phyloP scores from a whole-genome alignment of 2,113 vertebrate species.

The Ondatra zibethicus region DNA sequence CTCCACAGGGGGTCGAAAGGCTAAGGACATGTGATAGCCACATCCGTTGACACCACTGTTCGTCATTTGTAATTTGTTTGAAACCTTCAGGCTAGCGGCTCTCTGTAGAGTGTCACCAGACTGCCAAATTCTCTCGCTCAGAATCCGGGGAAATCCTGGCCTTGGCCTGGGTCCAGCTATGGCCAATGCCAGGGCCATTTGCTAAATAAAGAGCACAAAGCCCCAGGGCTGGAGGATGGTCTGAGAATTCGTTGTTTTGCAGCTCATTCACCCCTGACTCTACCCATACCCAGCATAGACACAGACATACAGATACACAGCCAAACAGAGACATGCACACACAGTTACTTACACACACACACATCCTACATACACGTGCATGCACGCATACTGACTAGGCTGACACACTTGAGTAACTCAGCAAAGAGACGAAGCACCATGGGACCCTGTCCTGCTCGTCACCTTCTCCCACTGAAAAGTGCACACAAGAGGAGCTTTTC shows the following conservation, averaged over 20 bases:
- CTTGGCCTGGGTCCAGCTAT: not conserved
- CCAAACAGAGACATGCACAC: not conserved
- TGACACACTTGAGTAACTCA: not conserved
- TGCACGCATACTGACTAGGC: not conserved
- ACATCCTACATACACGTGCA: not conserved
- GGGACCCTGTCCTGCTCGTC: not conserved
- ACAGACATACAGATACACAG: not conserved
- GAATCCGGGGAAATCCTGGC: constrained; percentile 58
- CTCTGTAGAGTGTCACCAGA: constrained; percentile 33
- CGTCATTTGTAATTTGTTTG: constrained; percentile 33
- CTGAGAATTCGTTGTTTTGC: not conserved
- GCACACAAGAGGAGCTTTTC: not conserved
- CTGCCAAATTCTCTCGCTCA: constrained; percentile 66
- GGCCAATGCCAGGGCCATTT: not conserved
- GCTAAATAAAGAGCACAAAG: not conserved
- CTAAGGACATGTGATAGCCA: not conserved
- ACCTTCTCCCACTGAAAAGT: rapidly evolving
- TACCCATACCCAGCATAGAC: not conserved
- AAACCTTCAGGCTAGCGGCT: constrained; percentile 43
- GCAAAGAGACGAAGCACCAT: not conserved
- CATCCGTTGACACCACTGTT: not conserved
- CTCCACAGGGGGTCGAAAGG: too few species aligned
- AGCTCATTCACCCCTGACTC: not conserved
- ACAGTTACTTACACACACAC: not conserved
- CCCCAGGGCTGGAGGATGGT: not conserved